A percentile compares a stretch with the other conserved stretches of the same genome.
These are phyloP conservation scores for Chondrilla cf. caribensis DNA, from an alignment of 37 sponge, comb jelly and placozoan species.

Conservation along the genomic window DNA sequence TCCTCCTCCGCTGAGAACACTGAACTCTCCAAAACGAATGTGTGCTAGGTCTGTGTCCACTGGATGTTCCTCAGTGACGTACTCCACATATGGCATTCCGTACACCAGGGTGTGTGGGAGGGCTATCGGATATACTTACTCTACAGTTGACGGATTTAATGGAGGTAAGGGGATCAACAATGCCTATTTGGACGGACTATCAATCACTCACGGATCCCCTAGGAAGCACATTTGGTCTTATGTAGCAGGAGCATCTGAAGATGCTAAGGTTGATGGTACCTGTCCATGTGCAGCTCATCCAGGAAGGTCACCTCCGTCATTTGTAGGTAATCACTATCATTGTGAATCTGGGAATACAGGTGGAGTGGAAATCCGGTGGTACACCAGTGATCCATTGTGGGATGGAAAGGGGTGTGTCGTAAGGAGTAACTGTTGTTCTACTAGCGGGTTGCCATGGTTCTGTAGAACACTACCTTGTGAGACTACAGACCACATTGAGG, in stretches of 20 bases:
- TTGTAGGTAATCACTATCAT: background rate
- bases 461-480: background rate
- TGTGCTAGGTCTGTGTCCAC: background rate
- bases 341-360: slow-evolving; percentile 21
- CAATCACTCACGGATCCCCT: background rate
- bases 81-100: background rate
- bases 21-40: background rate
- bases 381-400: background rate
- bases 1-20: background rate
- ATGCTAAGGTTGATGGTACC: background rate
- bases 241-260: too few species aligned
- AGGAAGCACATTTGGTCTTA: background rate
- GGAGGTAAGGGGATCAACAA: background rate
- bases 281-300: slow-evolving; percentile 16
- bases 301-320: background rate
- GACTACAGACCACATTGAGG: slow-evolving; percentile 2
- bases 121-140: background rate
- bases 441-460: slow-evolving; percentile 4
- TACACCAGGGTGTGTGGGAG: slow-evolving; percentile 9
- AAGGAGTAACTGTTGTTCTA: background rate
- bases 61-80: background rate
- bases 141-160: background rate
- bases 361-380: background rate
- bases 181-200: background rate
- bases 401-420: background rate